Evolutionary conservation across 1,140 invertebrate genomes (phyloP), one percentile per base, ranked within the genome.

Genomic region (Aradophagus sp.): DNA sequence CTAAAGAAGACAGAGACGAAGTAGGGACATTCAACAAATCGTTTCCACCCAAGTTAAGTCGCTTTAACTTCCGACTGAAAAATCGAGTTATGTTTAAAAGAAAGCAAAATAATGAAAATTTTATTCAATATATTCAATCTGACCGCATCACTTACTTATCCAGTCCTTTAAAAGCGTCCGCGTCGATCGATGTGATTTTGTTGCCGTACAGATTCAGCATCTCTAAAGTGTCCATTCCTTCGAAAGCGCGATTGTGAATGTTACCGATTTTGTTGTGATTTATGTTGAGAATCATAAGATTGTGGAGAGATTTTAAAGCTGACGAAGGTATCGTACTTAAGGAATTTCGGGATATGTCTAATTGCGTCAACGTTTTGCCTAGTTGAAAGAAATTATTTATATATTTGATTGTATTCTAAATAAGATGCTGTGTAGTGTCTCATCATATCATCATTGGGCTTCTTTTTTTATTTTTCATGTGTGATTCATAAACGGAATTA

Each of bases 171-270:
- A 96, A 95, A 10, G 94, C 93, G 52, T 93, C 92, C 0, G 88
- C 83, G 72, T 95, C 93, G 38, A 96, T 90, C 12, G 82, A 87
- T 38, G 88, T 89, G 66, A 96, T 92, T 84, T 91, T 92, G 79
- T 97, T 97, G 78, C 93, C 94, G 80, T 96, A 96, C 11, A 97
- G 83, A 31, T 93, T 95, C 23, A 97, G 87, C 52, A 95, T 93
- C 80, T 95, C 93, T 36, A 95, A 86, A 3, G 93, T 94, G 61
- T 94, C 92, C 66, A 96, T 87, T 1, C 93, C 93, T 70, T 93
- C 89, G 74, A 97, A 96, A 12, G 93, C 93, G 45, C 89, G 89
- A 27, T 89, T 88, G 72, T 93, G 93, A 12, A 97, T 87, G 35
- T 89, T 89, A 10, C 85, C 89, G 72, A 95, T 91, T 76, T 93